Evolutionary conservation across 1,140 invertebrate species (phyloP).

Genomic region (Amphibalanus amphitrite): DNA sequence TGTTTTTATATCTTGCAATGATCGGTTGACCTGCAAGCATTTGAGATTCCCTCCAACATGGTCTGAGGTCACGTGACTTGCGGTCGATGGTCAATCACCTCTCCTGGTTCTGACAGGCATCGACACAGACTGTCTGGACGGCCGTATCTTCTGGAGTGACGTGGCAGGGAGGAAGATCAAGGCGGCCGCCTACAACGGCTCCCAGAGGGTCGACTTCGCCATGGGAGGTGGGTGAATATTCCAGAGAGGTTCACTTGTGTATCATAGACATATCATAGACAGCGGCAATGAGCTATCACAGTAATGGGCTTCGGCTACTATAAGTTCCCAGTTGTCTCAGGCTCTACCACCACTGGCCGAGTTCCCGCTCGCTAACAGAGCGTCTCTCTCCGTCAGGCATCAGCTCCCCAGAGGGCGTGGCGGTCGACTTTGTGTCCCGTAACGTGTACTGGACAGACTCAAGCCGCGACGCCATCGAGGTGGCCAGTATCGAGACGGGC

Average conservation of each 20-base stretch:
- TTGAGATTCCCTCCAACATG: too few relatives aligned
- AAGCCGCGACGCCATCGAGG: slow-evolving; percentile 68
- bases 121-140: slow-evolving; percentile 69
- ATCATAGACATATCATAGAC: too few relatives aligned
- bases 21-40: too few relatives aligned
- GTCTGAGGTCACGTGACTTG: too few relatives aligned
- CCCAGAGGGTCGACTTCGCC: slow-evolving; percentile 41
- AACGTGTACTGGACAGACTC: slow-evolving; percentile 97
- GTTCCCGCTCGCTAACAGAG: too few relatives aligned
- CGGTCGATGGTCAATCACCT: too few relatives aligned
- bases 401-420: slow-evolving; percentile 76
- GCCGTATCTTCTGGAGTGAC: slow-evolving; percentile 78
- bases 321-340: too few relatives aligned
- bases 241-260: too few relatives aligned
- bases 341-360: too few relatives aligned
- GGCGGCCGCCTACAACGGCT: slow-evolving; percentile 53
- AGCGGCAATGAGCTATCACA: too few relatives aligned
- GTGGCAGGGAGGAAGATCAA: slow-evolving; percentile 55
- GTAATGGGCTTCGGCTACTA: too few relatives aligned
- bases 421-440: slow-evolving; percentile 76
- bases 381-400: slow-evolving; percentile 38
- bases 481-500: slow-evolving; percentile 64
- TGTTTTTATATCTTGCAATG: too few relatives aligned
- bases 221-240: slow-evolving; percentile 37
- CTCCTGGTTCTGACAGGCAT: slow-evolving; percentile 36